phyloP scores from a whole-genome alignment of 2,113 vertebrate species.

The Silurus glanis region DNA sequence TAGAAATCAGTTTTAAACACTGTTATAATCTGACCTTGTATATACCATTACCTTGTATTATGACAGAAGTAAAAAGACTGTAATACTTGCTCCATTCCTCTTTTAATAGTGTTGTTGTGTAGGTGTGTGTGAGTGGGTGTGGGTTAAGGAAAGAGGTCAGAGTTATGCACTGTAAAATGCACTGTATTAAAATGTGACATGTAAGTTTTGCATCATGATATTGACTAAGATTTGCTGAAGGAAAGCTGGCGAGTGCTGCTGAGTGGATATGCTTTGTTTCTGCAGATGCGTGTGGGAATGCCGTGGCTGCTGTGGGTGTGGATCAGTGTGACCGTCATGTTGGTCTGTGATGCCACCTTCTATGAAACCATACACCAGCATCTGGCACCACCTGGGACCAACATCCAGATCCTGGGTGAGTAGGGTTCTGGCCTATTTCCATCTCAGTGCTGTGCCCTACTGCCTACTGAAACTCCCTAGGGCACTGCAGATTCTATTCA shows the following conservation, averaged over 20 bases:
- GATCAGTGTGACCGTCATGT: slow-evolving; percentile 51
- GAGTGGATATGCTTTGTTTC: slow-evolving; percentile 13
- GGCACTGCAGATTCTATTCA: neutral
- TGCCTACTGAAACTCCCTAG: neutral
- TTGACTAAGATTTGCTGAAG: slow-evolving; percentile 8
- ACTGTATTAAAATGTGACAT: neutral
- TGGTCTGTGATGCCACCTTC: slow-evolving; percentile 51
- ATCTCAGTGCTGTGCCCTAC: neutral
- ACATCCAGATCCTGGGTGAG: slow-evolving; percentile 55
- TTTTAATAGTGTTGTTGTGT: slow-evolving; percentile 8
- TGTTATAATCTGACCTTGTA: neutral
- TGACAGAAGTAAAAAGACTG: neutral
- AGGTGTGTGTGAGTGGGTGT: slow-evolving; percentile 9
- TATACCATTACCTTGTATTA: neutral
- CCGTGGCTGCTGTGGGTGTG: slow-evolving; percentile 54
- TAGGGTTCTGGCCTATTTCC: slow-evolving; percentile 27
- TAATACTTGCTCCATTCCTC: neutral
- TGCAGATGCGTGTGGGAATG: slow-evolving; percentile 54
- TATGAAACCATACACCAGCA: slow-evolving; percentile 55
- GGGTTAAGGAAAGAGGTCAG: slow-evolving; percentile 6
- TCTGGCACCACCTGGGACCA: slow-evolving; percentile 53
- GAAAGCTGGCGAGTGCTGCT: slow-evolving; percentile 8
- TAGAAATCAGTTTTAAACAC: neutral
- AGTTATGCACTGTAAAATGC: neutral
- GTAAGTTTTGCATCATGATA: neutral